phyloP scores from a whole-genome alignment of 2,888 invertebrate genomes.

The Buathra laborator region DNA sequence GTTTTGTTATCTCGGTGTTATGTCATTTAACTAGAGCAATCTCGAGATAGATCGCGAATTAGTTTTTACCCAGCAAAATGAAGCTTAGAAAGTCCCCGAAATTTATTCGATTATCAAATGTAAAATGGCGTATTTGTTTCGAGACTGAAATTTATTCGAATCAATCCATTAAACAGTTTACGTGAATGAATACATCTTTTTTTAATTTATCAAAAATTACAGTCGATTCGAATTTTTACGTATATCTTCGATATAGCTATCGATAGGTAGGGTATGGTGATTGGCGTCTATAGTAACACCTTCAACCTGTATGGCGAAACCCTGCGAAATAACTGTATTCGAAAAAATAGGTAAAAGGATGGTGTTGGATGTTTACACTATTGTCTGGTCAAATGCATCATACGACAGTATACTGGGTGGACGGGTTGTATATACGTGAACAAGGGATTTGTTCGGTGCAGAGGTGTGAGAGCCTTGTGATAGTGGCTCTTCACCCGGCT shows the following conservation, averaged over 20 bases:
- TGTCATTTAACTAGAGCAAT: no score
- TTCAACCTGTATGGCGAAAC: constrained; percentile 5
- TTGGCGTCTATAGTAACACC: background rate
- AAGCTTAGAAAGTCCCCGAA: no score
- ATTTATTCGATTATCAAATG: no score
- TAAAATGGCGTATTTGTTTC: no score
- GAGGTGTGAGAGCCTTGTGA: constrained; percentile 55
- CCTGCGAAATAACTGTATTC: constrained; percentile 10
- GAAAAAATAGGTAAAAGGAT: constrained; percentile 24
- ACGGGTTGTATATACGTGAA: constrained; percentile 15
- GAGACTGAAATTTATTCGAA: no score
- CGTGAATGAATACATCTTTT: background rate
- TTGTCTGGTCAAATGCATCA: constrained; percentile 60
- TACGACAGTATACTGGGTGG: constrained; percentile 37
- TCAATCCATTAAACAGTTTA: no score
- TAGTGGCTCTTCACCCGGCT: constrained; percentile 70
- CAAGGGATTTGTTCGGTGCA: constrained; percentile 36
- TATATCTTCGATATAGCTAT: background rate
- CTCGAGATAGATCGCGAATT: no score
- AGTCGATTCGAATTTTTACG: background rate
- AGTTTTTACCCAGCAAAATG: no score
- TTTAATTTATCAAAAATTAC: background rate
- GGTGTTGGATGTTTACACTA: constrained; percentile 60
- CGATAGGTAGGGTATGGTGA: background rate
- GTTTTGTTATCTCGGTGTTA: background rate